These are phyloP conservation scores for Melipona beecheii DNA, from an alignment of 2,888 invertebrate genomes.

Conservation along the genomic window DNA sequence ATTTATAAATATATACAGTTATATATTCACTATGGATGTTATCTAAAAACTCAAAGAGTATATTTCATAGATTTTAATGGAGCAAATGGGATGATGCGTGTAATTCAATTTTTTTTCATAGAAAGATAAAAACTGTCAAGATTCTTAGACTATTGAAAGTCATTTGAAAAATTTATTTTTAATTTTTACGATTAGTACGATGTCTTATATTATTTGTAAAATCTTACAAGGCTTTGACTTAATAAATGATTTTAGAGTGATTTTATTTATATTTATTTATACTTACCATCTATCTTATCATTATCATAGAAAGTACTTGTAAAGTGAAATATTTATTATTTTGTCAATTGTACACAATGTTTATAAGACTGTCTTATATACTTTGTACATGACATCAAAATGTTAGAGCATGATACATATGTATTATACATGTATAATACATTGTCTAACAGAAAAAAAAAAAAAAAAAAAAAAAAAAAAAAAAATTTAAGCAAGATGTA, in stretches of 20 bases:
- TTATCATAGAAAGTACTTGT: conserved; percentile 60
- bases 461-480: conserved; percentile 33
- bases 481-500: conserved; percentile 2
- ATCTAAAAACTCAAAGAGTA: conserved; percentile 73
- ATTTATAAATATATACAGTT: conserved; percentile 82
- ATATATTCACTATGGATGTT: conserved; percentile 77
- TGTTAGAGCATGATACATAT: too few relatives aligned
- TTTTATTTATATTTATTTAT: conserved; percentile 39
- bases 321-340: conserved; percentile 53
- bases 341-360: conserved; percentile 47
- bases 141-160: conserved; percentile 4
- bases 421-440: too few relatives aligned
- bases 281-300: conserved; percentile 49
- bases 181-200: conserved; percentile 9
- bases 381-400: conserved; percentile 59
- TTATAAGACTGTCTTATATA: conserved; percentile 26
- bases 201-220: conserved; percentile 44
- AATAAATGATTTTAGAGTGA: conserved; percentile 37
- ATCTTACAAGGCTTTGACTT: conserved; percentile 51
- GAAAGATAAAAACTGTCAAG: conserved; percentile 26
- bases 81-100: conserved; percentile 75
- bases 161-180: conserved; percentile 14
- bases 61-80: conserved; percentile 70
- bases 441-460: conserved; percentile 17
- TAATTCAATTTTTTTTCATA: conserved; percentile 31